A percentile compares a stretch with the other conserved stretches of the same genome.
Conservation (phyloP, 2,797 vertebrate genomes). For the Sparus aurata region DNA sequence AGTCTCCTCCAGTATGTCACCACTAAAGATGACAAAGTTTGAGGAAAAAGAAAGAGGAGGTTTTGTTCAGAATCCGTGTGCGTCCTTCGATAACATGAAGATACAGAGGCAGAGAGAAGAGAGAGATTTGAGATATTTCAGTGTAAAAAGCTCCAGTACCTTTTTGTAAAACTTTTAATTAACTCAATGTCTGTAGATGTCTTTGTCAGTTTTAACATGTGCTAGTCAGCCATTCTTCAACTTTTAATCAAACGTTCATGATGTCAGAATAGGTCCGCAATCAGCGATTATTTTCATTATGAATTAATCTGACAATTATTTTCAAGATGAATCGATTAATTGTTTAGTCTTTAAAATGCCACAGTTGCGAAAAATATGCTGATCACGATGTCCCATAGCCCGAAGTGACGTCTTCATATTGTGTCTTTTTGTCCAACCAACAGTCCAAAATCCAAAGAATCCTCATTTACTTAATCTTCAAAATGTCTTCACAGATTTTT, state of each 20-base stretch:
- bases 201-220: neutral
- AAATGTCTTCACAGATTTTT: too few species aligned
- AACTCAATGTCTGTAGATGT: neutral
- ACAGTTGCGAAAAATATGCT: too few species aligned
- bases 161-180: neutral
- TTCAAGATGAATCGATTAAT: too few species aligned
- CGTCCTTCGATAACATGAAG: neutral
- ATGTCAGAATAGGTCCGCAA: neutral
- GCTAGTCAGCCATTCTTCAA: neutral
- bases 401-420: too few species aligned
- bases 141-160: neutral
- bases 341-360: too few species aligned
- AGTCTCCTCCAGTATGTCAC: constrained; percentile 19
- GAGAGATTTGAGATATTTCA: constrained; percentile 1
- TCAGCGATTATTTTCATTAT: neutral
- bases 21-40: constrained; percentile 6
- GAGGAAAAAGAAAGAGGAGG: constrained; percentile 7
- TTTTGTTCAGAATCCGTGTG: constrained; percentile 2
- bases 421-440: too few species aligned
- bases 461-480: too few species aligned
- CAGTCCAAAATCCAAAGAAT: too few species aligned
- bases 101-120: neutral
- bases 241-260: neutral
- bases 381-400: too few species aligned
- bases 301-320: too few species aligned